Base-by-base conservation (phyloP, 2,113 vertebrate genomes). In the Tachuris rubrigastra region DNA sequence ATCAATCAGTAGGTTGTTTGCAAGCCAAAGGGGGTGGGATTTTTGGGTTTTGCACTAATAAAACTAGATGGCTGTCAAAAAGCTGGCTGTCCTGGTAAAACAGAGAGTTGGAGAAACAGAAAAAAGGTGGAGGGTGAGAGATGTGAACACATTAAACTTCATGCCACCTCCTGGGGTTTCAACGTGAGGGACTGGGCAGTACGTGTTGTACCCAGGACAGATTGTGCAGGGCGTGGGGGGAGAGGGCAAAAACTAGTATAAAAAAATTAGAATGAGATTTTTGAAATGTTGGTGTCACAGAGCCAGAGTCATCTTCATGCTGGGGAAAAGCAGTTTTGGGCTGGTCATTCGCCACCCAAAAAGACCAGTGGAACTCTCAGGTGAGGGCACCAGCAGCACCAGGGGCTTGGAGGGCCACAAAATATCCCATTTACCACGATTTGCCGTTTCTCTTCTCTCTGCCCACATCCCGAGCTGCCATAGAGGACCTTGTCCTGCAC, bases 21-120 rank as follows among this genome's bases (percentile, higher is more conserved):
- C 76, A 31, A 78, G 93, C 94, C 94, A 97, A 59, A 92, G 52
- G 95, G 95, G 94, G 91, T 91, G 91, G 96, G 95, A 90, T 89
- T 68, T 69, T 59, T 60, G 52, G 47, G 84, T 93, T 81, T 77
- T 92, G 86, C 86, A 44, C 93, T 89, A 89, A 93, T 95, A 73
- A 87, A 93, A 81, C 52, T 68, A 84, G 91, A 74, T 63, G 83
- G 28, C 65, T 95, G 94, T 86, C 94, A 90, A 47, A 78, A 84
- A 94, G 35, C 77, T 95, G 93, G 16, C 81, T 85, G 89, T 69
- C 69, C 87, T 84, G 89, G 67, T 50, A 16, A 77, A 88, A 85
- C 1, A 25, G 53, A 94, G 62, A 78, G 12, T 2, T 69, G 90
- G 67, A 90, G 72, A 72, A 60, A 15, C 37, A 52, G 12, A 24